Evolutionary conservation across 2,113 vertebrate genomes (phyloP).

Genomic region (Lagopus muta): DNA sequence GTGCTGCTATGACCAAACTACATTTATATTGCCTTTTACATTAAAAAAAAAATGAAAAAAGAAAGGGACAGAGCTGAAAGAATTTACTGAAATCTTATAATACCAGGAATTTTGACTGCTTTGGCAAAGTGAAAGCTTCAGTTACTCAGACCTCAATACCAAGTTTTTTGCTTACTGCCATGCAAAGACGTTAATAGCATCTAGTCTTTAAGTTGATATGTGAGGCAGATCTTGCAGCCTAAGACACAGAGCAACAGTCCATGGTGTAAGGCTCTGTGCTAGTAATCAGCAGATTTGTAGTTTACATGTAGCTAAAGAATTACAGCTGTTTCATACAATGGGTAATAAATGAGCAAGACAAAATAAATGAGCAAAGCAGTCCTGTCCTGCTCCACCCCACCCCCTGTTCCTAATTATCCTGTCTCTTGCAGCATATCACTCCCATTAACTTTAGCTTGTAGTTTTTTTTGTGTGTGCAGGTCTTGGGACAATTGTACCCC

Average conservation of each 20-base stretch:
- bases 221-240: neutral
- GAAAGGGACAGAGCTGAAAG: neutral
- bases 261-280: neutral
- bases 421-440: neutral
- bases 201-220: neutral
- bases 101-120: conserved; percentile 7
- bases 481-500: neutral
- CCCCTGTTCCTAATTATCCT: conserved; percentile 6
- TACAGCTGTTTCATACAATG: conserved; percentile 30
- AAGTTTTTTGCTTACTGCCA: neutral
- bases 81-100: conserved; percentile 38
- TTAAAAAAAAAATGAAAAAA: neutral
- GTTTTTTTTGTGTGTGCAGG: neutral
- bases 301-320: conserved; percentile 17
- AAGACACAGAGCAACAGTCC: neutral
- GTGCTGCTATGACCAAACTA: neutral
- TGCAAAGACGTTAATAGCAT: neutral
- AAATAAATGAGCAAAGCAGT: conserved; percentile 25
- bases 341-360: conserved; percentile 23
- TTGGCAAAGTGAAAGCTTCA: conserved; percentile 24
- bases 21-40: neutral
- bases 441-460: neutral
- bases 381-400: neutral
- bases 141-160: neutral
- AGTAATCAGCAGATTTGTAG: neutral